A percentile compares a stretch with the other conserved stretches of the same genome.
Evolutionary conservation across 2,888 invertebrate genomes (phyloP).

Genomic region (Trileptium ribeirensis): DNA sequence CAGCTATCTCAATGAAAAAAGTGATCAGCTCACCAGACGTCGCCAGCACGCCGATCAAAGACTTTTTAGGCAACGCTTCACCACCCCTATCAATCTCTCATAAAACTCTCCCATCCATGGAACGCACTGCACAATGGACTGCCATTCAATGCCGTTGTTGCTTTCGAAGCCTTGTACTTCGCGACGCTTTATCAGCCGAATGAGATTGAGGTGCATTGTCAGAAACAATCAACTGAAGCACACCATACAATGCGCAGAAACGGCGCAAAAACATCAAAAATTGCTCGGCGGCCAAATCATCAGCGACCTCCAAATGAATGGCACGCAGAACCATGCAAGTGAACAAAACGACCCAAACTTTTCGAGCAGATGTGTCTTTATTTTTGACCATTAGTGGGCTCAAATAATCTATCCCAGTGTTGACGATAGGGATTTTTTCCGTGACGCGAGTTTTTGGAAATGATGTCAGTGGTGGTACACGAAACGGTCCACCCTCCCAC

Average conservation of each 20-base stretch:
- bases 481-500: not conserved
- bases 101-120: constrained; percentile 56
- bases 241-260: constrained; percentile 48
- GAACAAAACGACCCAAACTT: constrained; percentile 21
- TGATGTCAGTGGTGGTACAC: not conserved
- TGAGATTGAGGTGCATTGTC: constrained; percentile 53
- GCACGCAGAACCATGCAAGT: constrained; percentile 21
- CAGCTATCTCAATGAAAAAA: not conserved
- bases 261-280: constrained; percentile 47
- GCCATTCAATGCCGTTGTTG: constrained; percentile 38
- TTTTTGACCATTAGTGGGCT: constrained; percentile 15
- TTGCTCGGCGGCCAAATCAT: constrained; percentile 41
- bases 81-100: constrained; percentile 51
- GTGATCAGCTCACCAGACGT: not conserved
- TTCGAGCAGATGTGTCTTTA: constrained; percentile 35
- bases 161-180: constrained; percentile 10
- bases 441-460: not conserved
- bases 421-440: not conserved
- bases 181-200: constrained; percentile 47
- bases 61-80: constrained; percentile 42
- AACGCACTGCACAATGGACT: constrained; percentile 51
- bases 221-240: constrained; percentile 45
- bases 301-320: constrained; percentile 35
- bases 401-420: constrained; percentile 2
- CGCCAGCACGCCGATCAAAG: not conserved